phyloP scores from a whole-genome alignment of 2,888 invertebrate species.

The Polydrusus cervinus region DNA sequence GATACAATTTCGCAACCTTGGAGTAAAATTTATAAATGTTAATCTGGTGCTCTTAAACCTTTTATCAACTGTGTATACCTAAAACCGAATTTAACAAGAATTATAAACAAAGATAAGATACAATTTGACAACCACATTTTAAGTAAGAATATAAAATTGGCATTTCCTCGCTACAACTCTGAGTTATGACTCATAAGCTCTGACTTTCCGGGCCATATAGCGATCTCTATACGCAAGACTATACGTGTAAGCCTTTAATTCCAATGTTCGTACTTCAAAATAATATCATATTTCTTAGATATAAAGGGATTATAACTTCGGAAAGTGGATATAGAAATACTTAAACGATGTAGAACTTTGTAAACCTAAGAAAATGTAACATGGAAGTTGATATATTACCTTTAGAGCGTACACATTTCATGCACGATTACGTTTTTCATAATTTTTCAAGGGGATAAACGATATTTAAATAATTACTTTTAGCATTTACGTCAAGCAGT shows the following conservation, averaged over 20 bases:
- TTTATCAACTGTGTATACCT: too few species aligned
- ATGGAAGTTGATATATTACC: neutral
- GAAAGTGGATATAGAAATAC: neutral
- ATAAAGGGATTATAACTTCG: slow-evolving; percentile 16
- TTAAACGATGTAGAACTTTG: neutral
- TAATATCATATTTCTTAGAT: slow-evolving; percentile 14
- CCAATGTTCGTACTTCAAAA: neutral
- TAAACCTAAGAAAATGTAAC: neutral
- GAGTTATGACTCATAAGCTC: too few species aligned
- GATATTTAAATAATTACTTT: neutral
- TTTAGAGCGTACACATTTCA: neutral
- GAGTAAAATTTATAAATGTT: too few species aligned
- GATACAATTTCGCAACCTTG: too few species aligned
- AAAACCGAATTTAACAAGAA: too few species aligned
- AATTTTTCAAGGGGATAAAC: too few species aligned
- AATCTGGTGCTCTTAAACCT: too few species aligned
- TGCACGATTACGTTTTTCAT: neutral
- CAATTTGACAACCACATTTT: too few species aligned
- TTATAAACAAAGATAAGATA: too few species aligned
- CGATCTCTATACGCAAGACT: neutral
- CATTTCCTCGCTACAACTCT: too few species aligned
- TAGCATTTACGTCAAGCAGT: too few species aligned
- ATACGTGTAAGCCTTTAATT: neutral
- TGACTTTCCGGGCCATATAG: neutral
- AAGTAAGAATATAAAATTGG: too few species aligned